These are phyloP conservation scores for Geotrupes spiniger DNA, from an alignment of 2,888 invertebrate genomes.

Conservation along the genomic window DNA sequence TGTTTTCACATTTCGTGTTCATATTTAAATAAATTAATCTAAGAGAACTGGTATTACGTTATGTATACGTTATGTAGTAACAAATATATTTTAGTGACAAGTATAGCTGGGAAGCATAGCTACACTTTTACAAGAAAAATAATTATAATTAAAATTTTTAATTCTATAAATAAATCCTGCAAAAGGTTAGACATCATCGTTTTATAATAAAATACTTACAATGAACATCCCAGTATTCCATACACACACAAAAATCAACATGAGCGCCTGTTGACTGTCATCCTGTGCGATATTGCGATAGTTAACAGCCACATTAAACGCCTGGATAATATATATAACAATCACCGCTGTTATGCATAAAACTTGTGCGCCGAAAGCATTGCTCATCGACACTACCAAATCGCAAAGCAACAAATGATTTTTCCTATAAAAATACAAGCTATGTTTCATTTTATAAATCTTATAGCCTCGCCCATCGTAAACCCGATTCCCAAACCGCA, in stretches of 20 bases:
- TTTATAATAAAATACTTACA: background rate
- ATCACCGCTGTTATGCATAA: constrained; percentile 16
- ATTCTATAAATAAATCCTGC: no score
- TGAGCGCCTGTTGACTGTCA: constrained; percentile 1
- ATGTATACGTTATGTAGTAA: no score
- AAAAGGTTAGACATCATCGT: no score
- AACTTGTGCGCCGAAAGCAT: constrained; percentile 13
- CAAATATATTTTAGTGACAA: no score
- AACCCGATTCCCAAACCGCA: background rate
- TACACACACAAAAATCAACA: constrained; percentile 12
- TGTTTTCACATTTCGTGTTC: background rate
- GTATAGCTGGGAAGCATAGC: no score
- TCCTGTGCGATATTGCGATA: constrained; percentile 1
- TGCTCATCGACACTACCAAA: constrained; percentile 11
- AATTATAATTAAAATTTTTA: no score
- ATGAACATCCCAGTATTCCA: constrained; percentile 18
- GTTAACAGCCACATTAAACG: constrained; percentile 11
- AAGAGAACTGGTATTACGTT: no score
- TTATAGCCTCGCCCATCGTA: background rate
- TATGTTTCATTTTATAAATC: background rate
- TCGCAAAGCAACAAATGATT: constrained; percentile 16
- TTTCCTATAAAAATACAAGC: constrained; percentile 7
- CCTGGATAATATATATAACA: constrained; percentile 14
- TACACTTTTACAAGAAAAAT: no score
- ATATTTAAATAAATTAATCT: no score